These are phyloP conservation scores for Oreortyx pictus DNA, from an alignment of 2,797 vertebrate genomes.

Conservation along the genomic window DNA sequence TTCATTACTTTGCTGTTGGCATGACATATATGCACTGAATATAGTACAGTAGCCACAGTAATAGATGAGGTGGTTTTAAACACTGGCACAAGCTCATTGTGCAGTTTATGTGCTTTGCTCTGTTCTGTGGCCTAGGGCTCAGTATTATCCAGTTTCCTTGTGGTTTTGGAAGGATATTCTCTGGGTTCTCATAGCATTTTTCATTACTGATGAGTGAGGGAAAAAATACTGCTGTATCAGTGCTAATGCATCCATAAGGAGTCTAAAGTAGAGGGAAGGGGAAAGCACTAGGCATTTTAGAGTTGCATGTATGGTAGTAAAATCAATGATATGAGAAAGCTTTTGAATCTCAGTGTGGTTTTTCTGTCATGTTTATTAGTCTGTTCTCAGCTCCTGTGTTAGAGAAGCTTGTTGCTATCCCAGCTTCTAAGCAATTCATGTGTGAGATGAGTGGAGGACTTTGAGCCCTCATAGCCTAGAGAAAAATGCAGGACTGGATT, in stretches of 20 bases:
- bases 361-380: background rate
- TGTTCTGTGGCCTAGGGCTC: background rate
- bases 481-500: background rate
- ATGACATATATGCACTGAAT: background rate
- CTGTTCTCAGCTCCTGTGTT: background rate
- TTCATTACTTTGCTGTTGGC: background rate
- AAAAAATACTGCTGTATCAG: background rate
- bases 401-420: background rate
- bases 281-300: background rate
- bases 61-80: background rate
- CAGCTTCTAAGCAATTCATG: background rate
- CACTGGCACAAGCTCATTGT: background rate
- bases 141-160: background rate
- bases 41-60: background rate
- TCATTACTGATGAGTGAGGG: background rate
- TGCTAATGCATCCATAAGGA: background rate
- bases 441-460: background rate
- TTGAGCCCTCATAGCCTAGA: background rate
- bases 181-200: background rate
- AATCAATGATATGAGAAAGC: background rate
- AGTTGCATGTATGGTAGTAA: background rate
- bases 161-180: background rate
- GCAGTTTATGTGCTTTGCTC: background rate
- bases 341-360: background rate
- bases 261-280: fast-evolving